Evolutionary conservation across 2,797 vertebrate species (phyloP).

Genomic region (Thripadectes ignobilis): DNA sequence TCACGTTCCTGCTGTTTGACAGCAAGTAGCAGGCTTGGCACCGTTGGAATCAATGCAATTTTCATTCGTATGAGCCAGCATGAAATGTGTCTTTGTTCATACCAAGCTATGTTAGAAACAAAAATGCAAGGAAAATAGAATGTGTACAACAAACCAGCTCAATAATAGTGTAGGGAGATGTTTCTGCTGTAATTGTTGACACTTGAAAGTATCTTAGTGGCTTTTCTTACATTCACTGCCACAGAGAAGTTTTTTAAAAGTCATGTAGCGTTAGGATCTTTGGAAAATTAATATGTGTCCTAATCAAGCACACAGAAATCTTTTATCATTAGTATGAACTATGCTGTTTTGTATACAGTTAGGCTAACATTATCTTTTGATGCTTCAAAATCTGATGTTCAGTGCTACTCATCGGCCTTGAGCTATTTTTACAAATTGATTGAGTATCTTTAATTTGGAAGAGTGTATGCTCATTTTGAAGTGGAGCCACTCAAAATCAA

Average conservation of each 20-base stretch:
- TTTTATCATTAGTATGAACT: background rate
- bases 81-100: background rate
- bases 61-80: background rate
- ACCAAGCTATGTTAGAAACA: background rate
- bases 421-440: background rate
- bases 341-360: background rate
- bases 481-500: background rate
- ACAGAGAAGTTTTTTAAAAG: background rate
- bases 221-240: background rate
- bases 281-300: background rate
- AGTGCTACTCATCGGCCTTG: background rate
- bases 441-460: background rate
- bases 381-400: background rate
- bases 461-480: background rate
- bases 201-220: background rate
- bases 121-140: background rate
- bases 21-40: background rate
- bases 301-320: background rate
- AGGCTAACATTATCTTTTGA: background rate
- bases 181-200: background rate
- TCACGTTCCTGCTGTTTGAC: background rate
- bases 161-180: background rate
- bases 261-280: background rate
- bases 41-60: background rate
- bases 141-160: background rate